These are phyloP conservation scores for Acrossocheilus fasciatus DNA, from an alignment of 2,797 vertebrate genomes.

Conservation along the genomic window DNA sequence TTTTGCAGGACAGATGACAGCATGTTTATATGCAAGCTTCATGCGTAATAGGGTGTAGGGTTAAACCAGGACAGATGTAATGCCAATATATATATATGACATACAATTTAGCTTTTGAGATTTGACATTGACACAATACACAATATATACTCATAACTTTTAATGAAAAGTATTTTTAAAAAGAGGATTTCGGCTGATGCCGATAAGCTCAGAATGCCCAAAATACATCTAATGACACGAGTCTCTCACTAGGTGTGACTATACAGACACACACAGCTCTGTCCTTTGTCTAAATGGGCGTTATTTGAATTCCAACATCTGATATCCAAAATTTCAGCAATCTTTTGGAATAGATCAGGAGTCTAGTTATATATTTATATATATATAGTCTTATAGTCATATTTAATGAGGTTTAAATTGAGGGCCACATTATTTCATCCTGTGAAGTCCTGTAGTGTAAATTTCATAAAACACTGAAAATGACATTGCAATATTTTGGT, in stretches of 20 bases:
- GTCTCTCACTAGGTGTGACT: constrained; percentile 9
- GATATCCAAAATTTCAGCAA: background rate
- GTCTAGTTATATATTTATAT: background rate
- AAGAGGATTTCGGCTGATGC: background rate
- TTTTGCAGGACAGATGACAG: background rate
- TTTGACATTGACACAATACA: background rate
- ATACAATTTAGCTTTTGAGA: background rate
- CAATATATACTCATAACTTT: background rate
- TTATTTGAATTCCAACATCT: constrained; percentile 7
- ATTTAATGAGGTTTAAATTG: background rate
- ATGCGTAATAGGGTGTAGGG: background rate
- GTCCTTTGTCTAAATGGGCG: constrained; percentile 7
- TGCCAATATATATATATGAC: background rate
- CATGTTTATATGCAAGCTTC: background rate
- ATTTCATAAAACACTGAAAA: background rate
- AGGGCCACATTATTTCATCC: background rate
- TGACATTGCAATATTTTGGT: background rate
- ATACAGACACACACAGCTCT: constrained; percentile 25
- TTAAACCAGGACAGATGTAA: background rate
- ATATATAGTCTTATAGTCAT: background rate
- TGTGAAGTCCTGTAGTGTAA: background rate
- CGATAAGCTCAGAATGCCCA: background rate
- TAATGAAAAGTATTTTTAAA: background rate
- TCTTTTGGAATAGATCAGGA: background rate
- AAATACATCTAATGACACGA: background rate